Evolutionary conservation across 2,113 vertebrate species (phyloP).

Genomic region (Pedionomus torquatus): DNA sequence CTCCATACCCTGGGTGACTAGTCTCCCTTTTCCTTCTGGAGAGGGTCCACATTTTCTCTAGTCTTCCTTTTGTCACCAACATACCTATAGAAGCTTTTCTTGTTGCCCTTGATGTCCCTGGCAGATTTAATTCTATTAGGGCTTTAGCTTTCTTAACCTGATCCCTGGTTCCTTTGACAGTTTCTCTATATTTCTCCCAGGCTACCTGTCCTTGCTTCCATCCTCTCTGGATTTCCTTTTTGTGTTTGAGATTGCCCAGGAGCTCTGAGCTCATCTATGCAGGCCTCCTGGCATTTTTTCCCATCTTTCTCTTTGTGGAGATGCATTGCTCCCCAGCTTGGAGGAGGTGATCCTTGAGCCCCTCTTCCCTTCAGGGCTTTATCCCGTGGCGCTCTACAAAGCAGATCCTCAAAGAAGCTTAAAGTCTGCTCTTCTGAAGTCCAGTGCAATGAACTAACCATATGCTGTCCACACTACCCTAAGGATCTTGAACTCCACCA

Average conservation of each 20-base stretch:
- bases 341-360: no score
- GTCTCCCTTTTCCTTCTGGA: not conserved
- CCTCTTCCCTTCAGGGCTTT: no score
- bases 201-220: not conserved
- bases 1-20: not conserved
- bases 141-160: not conserved
- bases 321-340: no score
- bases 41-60: not conserved
- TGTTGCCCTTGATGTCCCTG: not conserved
- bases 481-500: no score
- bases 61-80: not conserved
- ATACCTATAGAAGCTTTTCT: not conserved
- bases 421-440: no score
- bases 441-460: no score
- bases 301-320: no score
- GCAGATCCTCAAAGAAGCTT: no score
- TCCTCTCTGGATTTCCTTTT: not conserved
- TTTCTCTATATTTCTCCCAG: not conserved
- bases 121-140: not conserved
- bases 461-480: no score
- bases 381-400: no score
- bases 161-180: not conserved
- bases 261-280: no score
- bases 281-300: no score
- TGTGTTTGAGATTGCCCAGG: not conserved